Evolutionary conservation across 1,140 invertebrate species (phyloP).

Genomic region (Pteromalus puparum): DNA sequence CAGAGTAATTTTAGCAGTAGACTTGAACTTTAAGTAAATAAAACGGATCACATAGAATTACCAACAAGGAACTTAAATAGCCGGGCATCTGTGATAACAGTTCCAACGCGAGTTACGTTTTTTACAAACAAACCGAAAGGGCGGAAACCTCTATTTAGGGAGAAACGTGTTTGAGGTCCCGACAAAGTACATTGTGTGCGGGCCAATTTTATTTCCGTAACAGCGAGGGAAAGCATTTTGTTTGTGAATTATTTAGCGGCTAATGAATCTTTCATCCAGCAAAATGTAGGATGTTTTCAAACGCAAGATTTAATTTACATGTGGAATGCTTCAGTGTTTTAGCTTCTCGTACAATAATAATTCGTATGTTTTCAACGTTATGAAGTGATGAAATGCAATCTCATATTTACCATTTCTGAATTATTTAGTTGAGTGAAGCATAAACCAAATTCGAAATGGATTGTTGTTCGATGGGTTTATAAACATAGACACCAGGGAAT

Average conservation of each 20-base stretch:
- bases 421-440: no score
- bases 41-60: no score
- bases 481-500: no score
- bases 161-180: background rate
- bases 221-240: background rate
- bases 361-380: no score
- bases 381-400: no score
- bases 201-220: background rate
- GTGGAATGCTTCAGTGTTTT: background rate
- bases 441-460: no score
- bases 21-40: no score
- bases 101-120: background rate
- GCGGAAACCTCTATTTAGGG: background rate
- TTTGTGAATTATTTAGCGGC: constrained; percentile 19
- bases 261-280: constrained; percentile 15
- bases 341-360: background rate
- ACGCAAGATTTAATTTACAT: background rate
- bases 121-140: background rate
- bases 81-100: background rate
- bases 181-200: background rate
- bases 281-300: background rate
- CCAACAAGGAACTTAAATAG: background rate
- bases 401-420: no score
- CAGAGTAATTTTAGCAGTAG: no score
- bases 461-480: no score